Evolutionary conservation across 2,888 invertebrate species (phyloP).

Genomic region (Nymphalis polychloros): DNA sequence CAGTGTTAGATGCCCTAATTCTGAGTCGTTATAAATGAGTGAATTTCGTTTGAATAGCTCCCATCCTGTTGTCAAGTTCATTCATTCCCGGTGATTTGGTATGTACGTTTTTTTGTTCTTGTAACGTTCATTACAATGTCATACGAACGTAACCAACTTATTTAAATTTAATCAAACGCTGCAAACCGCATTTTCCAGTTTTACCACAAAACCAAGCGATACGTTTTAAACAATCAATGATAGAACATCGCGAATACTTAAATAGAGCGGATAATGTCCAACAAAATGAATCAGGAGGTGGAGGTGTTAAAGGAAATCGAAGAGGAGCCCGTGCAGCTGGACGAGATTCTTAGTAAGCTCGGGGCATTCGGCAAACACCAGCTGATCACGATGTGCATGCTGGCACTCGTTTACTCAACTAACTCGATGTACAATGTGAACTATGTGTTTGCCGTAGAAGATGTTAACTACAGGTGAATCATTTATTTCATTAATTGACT

Average conservation of each 20-base stretch:
- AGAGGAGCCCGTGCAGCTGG: slow-evolving; percentile 59
- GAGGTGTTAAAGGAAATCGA: slow-evolving; percentile 19
- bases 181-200: slow-evolving; percentile 17
- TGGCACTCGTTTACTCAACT: slow-evolving; percentile 72
- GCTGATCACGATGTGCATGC: slow-evolving; percentile 62
- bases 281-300: slow-evolving; percentile 17
- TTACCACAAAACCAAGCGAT: background rate
- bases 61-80: slow-evolving; percentile 23
- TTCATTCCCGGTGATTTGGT: slow-evolving; percentile 18
- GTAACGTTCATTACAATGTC: background rate
- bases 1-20: slow-evolving; percentile 24
- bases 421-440: slow-evolving; percentile 77
- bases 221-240: background rate
- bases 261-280: slow-evolving; percentile 4
- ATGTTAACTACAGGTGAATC: slow-evolving; percentile 65
- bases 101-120: slow-evolving; percentile 15
- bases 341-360: slow-evolving; percentile 65
- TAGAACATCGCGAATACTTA: background rate
- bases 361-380: slow-evolving; percentile 79
- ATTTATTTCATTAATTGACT: background rate
- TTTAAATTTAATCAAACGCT: background rate
- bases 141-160: background rate
- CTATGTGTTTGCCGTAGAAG: slow-evolving; percentile 73
- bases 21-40: slow-evolving; percentile 22
- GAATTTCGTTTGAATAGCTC: slow-evolving; percentile 20